Percentiles rank a stretch among this genome's conserved stretches.
Conservation (phyloP, 2,113 vertebrate species). For the Chaetodon auriga region DNA sequence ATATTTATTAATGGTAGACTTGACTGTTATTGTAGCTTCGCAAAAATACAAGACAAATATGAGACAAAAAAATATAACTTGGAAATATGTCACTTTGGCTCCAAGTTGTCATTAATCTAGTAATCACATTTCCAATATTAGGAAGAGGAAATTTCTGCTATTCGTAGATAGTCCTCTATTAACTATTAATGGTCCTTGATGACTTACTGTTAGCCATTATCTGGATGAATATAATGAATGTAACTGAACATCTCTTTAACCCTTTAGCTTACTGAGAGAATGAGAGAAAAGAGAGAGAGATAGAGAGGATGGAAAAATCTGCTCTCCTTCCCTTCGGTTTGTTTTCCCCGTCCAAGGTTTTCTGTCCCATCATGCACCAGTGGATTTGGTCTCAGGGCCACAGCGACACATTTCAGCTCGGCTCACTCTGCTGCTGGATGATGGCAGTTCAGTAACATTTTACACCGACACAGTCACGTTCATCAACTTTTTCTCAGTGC, state of each 20-base stretch:
- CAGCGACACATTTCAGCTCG: conserved; percentile 29
- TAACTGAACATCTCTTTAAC: conserved; percentile 59
- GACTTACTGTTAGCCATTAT: conserved; percentile 76
- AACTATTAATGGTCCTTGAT: conserved; percentile 75
- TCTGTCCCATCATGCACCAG: conserved; percentile 43
- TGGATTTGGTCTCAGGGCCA: conserved; percentile 54
- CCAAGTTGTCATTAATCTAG: conserved; percentile 62
- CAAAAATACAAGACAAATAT: conserved; percentile 49
- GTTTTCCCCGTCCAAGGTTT: neutral
- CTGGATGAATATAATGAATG: conserved; percentile 69
- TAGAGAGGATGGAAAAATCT: conserved; percentile 40
- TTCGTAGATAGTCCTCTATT: conserved; percentile 78
- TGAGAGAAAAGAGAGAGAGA: conserved; percentile 41
- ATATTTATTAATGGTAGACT: conserved; percentile 73
- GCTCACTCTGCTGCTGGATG: conserved; percentile 40
- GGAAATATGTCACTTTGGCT: conserved; percentile 29
- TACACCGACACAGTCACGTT: conserved; percentile 42
- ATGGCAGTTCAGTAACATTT: conserved; percentile 47
- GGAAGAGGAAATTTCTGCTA: conserved; percentile 78
- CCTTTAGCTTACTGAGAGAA: conserved; percentile 60
- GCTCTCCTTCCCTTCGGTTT: neutral
- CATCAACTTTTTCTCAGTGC: conserved; percentile 46
- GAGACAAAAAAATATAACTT: conserved; percentile 47
- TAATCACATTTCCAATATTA: conserved; percentile 64
- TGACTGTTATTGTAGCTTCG: conserved; percentile 79